These are phyloP conservation scores for Hippocampus barbouri DNA, from an alignment of 2,113 vertebrate genomes.

Conservation along the genomic window DNA sequence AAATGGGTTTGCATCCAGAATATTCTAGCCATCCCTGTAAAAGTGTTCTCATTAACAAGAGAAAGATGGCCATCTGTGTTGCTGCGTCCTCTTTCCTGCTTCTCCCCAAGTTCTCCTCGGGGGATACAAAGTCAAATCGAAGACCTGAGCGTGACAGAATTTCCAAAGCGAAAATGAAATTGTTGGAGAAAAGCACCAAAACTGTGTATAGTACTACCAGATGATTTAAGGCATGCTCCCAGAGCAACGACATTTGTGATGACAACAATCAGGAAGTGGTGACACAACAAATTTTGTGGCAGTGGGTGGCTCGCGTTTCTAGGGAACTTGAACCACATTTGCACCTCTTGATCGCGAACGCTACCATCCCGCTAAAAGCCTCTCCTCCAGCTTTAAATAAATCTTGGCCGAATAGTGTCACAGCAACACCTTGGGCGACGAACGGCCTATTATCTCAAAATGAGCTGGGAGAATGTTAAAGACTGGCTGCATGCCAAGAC, in stretches of 20 bases:
- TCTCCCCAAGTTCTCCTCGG: constrained; percentile 46
- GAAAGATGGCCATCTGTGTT: constrained; percentile 51
- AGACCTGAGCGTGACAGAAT: constrained; percentile 14
- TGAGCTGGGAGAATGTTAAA: not conserved
- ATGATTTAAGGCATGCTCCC: not conserved
- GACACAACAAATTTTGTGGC: constrained; percentile 20
- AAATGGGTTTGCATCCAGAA: constrained; percentile 58
- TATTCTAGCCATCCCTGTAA: constrained; percentile 52
- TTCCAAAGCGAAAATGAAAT: not conserved
- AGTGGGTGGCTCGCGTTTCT: not conserved
- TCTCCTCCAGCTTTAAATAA: constrained; percentile 1
- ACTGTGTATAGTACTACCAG: not conserved
- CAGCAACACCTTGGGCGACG: constrained; percentile 63
- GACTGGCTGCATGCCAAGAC: not conserved
- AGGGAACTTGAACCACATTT: constrained; percentile 1
- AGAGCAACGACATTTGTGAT: not conserved
- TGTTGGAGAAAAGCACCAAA: not conserved
- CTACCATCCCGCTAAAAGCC: not conserved
- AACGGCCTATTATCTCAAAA: constrained; percentile 68
- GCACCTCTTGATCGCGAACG: not conserved
- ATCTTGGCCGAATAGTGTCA: constrained; percentile 67
- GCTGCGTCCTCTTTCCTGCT: constrained; percentile 55
- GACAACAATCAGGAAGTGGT: constrained; percentile 17
- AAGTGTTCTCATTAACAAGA: constrained; percentile 55
- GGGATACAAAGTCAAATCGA: constrained; percentile 31